Percentiles rank a stretch among this genome's conserved stretches.
These are phyloP conservation scores for Ladona fulva DNA, from an alignment of 1,140 invertebrate species.

Conservation along the genomic window DNA sequence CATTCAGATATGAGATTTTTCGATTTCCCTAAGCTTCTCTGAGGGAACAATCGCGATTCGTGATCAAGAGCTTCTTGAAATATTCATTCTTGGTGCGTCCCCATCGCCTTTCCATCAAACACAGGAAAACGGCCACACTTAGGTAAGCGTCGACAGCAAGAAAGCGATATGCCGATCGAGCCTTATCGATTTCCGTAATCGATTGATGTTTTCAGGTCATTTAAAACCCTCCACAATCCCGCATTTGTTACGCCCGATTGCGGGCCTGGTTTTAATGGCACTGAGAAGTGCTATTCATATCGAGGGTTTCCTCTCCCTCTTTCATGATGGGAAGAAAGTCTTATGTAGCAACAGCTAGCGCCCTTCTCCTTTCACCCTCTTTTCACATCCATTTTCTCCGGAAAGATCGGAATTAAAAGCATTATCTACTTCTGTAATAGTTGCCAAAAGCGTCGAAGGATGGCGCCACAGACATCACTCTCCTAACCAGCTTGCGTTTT, in stretches of 20 bases:
- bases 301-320: neutral
- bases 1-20: no score
- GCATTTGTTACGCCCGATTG: constrained; percentile 8
- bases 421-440: neutral
- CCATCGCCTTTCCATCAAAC: no score
- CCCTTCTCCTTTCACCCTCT: neutral
- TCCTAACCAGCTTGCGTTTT: neutral
- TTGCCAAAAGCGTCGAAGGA: neutral
- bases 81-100: no score
- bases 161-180: neutral
- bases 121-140: no score
- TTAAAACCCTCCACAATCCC: neutral
- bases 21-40: no score
- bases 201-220: neutral
- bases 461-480: neutral
- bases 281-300: neutral
- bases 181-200: neutral
- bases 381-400: neutral
- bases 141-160: neutral
- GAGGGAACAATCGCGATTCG: no score
- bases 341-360: neutral
- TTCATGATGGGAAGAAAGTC: neutral
- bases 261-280: neutral
- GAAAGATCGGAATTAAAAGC: neutral
- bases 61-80: no score